Conservation (phyloP, 2,888 invertebrate genomes). For the Amphimallon solstitiale region DNA sequence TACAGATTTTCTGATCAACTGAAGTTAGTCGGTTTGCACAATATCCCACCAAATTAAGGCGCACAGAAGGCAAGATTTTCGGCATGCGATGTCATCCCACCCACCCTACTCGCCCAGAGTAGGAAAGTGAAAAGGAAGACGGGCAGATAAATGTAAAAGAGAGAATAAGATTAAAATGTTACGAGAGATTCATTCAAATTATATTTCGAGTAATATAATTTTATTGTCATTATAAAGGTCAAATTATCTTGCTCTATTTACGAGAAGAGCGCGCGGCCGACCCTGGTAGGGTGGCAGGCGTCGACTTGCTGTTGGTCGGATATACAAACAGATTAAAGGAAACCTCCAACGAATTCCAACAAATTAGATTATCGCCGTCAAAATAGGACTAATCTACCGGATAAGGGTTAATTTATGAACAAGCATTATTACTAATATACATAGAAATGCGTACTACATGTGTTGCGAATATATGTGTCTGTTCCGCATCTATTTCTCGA, state of each 20-base stretch:
- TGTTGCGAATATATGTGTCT: neutral
- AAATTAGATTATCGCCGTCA: slow-evolving; percentile 30
- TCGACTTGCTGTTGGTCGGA: neutral
- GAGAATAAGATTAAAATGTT: slow-evolving; percentile 7
- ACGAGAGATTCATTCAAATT: slow-evolving; percentile 23
- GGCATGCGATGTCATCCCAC: too few relatives aligned
- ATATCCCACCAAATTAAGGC: too few relatives aligned
- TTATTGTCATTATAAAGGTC: slow-evolving; percentile 33
- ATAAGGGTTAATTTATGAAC: slow-evolving; percentile 32
- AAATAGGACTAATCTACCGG: slow-evolving; percentile 31
- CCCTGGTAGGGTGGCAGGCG: neutral
- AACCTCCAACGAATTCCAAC: slow-evolving; percentile 30
- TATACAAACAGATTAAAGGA: slow-evolving; percentile 30
- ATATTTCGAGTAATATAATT: slow-evolving; percentile 30
- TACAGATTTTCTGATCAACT: too few relatives aligned
- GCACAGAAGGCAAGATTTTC: neutral
- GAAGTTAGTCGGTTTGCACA: too few relatives aligned
- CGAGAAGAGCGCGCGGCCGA: neutral
- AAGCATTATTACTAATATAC: neutral
- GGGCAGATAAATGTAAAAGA: neutral
- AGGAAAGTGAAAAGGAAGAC: neutral
- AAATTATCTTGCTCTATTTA: slow-evolving; percentile 28
- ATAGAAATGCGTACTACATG: neutral
- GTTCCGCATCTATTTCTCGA: neutral
- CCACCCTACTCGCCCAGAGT: neutral